Conservation (phyloP, 2,797 vertebrate genomes). For the Octomys mimax region DNA sequence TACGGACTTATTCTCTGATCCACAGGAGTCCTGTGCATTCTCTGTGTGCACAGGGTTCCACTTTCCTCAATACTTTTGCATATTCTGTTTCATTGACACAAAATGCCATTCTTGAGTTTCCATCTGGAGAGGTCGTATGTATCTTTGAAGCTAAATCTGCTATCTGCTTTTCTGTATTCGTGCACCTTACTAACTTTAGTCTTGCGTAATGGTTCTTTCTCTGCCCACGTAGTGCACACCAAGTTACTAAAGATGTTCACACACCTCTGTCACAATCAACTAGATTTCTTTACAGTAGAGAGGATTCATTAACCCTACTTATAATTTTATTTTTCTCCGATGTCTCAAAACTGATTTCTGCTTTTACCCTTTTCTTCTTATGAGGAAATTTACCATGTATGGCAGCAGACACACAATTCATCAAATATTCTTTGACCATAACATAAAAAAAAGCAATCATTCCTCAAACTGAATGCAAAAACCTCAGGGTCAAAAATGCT, state of each 20-base stretch:
- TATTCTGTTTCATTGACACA: not conserved
- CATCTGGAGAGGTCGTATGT: not conserved
- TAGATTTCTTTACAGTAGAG: not conserved
- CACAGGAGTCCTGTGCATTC: not conserved
- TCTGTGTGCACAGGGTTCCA: not conserved
- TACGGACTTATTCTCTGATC: not conserved
- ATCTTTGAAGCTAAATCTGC: not conserved
- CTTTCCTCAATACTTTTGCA: not conserved
- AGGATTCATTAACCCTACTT: not conserved
- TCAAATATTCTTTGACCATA: not conserved
- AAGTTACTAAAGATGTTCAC: not conserved
- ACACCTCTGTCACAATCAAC: no score
- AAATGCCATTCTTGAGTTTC: not conserved
- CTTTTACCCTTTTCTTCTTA: not conserved
- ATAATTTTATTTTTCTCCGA: not conserved
- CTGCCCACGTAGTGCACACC: not conserved
- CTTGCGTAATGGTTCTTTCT: not conserved
- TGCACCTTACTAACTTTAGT: not conserved
- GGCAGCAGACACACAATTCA: not conserved
- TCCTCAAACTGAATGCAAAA: not conserved
- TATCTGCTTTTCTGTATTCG: not conserved
- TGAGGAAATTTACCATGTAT: not conserved
- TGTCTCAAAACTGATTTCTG: not conserved
- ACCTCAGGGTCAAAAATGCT: not conserved
- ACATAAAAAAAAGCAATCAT: not conserved